A percentile compares a stretch with the other conserved stretches of the same genome.
Conservation (phyloP, 2,113 vertebrate species). For the Edolisoma coerulescens region DNA sequence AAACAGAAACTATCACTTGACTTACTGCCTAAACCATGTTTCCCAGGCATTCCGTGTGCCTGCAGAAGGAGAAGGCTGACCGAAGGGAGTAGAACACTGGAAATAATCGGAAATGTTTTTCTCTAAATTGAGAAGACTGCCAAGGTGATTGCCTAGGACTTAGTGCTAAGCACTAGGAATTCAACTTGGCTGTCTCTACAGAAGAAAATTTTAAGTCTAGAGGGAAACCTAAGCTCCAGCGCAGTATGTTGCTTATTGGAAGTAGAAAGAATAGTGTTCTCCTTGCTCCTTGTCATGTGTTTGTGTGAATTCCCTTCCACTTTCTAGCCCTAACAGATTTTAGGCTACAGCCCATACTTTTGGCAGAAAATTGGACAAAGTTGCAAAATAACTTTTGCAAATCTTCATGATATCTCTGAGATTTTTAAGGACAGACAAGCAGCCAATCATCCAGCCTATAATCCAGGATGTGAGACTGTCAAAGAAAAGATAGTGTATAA, state of each 20-base stretch:
- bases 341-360: background rate
- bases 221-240: background rate
- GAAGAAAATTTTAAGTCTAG: background rate
- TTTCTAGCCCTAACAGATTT: background rate
- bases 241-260: rapidly evolving
- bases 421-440: background rate
- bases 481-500: background rate
- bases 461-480: background rate
- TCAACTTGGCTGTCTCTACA: background rate
- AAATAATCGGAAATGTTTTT: background rate
- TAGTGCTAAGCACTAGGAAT: background rate
- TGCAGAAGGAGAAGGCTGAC: background rate
- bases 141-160: background rate
- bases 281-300: background rate
- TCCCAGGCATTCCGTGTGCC: background rate
- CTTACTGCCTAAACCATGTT: background rate
- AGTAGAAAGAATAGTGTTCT: background rate
- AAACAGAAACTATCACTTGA: background rate
- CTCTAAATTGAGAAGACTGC: background rate
- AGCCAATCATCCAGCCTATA: background rate
- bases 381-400: background rate
- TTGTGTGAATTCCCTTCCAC: background rate
- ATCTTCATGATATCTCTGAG: background rate
- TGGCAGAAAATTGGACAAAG: background rate
- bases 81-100: background rate